These are phyloP conservation scores for Rhopalosiphum nymphaeae DNA, from an alignment of 2,888 invertebrate genomes.

Conservation along the genomic window DNA sequence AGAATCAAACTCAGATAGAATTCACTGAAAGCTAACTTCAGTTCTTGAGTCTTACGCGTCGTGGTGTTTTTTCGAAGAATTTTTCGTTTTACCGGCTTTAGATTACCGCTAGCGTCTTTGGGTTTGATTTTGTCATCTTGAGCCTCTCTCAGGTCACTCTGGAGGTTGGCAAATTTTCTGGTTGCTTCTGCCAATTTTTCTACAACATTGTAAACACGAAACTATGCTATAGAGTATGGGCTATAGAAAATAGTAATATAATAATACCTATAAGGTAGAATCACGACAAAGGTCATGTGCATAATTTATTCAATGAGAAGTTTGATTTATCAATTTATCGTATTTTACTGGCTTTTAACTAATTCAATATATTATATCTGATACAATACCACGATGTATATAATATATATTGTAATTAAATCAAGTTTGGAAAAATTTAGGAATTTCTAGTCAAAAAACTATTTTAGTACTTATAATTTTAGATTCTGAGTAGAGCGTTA, in stretches of 20 bases:
- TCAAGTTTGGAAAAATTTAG: not conserved
- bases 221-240: not conserved
- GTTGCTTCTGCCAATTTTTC: constrained; percentile 98
- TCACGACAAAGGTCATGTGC: not conserved
- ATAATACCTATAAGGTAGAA: not conserved
- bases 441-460: not conserved
- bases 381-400: not conserved
- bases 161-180: constrained; percentile 90
- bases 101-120: constrained; percentile 68
- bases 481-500: not conserved
- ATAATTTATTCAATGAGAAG: not conserved
- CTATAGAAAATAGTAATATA: too few relatives aligned
- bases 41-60: constrained; percentile 73
- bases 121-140: constrained; percentile 70
- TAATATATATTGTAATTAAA: not conserved
- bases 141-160: constrained; percentile 82
- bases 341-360: not conserved
- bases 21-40: constrained; percentile 98
- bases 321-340: not conserved
- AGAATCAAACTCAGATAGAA: constrained; percentile 97
- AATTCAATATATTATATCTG: not conserved
- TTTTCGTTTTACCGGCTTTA: constrained; percentile 71
- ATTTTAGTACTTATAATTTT: not conserved
- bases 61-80: constrained; percentile 71
- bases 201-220: constrained; percentile 70